Evolutionary conservation across 2,113 vertebrate species (phyloP).

Genomic region (Aegotheles bennettii): DNA sequence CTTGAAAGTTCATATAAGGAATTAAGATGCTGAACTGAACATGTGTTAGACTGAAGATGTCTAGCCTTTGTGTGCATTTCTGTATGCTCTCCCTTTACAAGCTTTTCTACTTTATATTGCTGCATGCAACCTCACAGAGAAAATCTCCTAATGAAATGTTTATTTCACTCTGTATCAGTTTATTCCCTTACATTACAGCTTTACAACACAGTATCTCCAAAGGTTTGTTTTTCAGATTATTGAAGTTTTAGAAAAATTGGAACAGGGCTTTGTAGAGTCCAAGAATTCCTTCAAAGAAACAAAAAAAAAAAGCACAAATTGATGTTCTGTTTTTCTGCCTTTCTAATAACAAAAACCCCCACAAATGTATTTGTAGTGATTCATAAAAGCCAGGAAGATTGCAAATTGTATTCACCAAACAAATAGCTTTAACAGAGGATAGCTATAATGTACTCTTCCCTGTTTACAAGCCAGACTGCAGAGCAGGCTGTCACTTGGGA

Average conservation of each 20-base stretch:
- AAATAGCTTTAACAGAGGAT: neutral
- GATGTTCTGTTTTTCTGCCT: neutral
- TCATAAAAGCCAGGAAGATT: neutral
- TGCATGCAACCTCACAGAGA: neutral
- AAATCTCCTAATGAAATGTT: neutral
- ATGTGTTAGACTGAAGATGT: neutral
- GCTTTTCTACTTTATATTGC: neutral
- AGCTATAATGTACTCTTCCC: neutral
- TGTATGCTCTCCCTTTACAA: neutral
- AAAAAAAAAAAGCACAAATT: neutral
- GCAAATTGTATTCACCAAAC: neutral
- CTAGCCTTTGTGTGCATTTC: neutral
- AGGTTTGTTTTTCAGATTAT: neutral
- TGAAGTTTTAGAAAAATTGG: neutral
- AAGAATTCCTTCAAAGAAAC: neutral
- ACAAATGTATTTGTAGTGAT: too few species aligned
- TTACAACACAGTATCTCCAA: rapidly evolving
- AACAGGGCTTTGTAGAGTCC: neutral
- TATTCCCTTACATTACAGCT: neutral
- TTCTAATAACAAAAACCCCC: neutral
- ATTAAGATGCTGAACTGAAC: neutral
- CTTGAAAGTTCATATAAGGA: neutral
- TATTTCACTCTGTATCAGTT: neutral
- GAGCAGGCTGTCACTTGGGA: neutral
- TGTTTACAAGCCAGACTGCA: neutral